These are phyloP conservation scores for Tenodera sinensis DNA, from an alignment of 2,888 invertebrate genomes.

Conservation along the genomic window DNA sequence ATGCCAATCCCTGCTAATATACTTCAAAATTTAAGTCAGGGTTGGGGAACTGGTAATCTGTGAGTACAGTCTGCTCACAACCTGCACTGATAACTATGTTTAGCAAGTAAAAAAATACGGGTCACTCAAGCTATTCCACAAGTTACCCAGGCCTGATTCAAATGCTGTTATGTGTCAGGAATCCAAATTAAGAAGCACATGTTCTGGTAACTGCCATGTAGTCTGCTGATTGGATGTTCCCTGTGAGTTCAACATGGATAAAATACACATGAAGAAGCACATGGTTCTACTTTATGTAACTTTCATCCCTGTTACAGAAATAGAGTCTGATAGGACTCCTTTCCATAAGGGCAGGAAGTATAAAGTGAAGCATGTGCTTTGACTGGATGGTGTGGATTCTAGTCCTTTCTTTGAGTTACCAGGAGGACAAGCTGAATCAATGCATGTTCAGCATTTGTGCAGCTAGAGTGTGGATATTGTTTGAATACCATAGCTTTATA, in stretches of 20 bases:
- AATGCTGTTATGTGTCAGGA: too few species aligned
- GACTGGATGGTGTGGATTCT: background rate
- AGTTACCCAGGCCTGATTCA: too few species aligned
- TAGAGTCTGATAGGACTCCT: background rate
- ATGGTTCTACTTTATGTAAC: background rate
- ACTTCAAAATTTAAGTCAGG: background rate
- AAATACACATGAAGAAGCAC: background rate
- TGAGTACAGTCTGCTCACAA: too few species aligned
- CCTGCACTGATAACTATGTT: too few species aligned
- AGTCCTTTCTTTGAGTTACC: background rate
- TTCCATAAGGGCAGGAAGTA: background rate
- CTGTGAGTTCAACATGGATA: background rate
- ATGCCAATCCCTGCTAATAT: background rate
- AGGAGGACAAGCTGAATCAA: background rate
- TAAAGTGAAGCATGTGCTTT: background rate
- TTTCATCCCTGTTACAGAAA: background rate
- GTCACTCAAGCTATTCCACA: too few species aligned
- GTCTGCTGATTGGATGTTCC: too few species aligned
- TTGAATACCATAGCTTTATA: background rate
- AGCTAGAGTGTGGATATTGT: background rate
- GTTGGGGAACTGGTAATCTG: too few species aligned
- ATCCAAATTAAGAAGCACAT: too few species aligned
- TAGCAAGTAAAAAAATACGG: too few species aligned
- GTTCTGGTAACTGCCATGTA: too few species aligned
- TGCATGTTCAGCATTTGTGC: background rate